phyloP scores from a whole-genome alignment of 2,113 vertebrate genomes.

The Etia nguti region DNA sequence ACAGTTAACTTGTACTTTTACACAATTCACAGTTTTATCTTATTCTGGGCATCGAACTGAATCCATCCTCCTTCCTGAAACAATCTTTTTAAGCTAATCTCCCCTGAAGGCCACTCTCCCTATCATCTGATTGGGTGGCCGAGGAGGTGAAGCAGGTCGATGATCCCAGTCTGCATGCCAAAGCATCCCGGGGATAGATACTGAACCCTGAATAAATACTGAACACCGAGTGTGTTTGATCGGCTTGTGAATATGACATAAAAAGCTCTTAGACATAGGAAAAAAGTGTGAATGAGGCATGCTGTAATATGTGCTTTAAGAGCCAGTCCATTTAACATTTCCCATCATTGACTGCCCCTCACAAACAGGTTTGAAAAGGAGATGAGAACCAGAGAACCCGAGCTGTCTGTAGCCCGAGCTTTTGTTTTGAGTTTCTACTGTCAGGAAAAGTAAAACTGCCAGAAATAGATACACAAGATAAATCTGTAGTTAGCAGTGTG shows the following conservation, averaged over 20 bases:
- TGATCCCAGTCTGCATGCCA: not conserved
- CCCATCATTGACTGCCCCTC: not conserved
- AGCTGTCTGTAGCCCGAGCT: not conserved
- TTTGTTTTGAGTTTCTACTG: not conserved
- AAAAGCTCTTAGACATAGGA: not conserved
- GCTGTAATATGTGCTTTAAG: not conserved
- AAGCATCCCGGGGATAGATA: not conserved
- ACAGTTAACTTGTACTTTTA: not conserved
- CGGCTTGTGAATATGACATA: not conserved
- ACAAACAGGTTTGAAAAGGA: not conserved
- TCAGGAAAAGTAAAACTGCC: not conserved
- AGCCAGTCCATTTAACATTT: not conserved
- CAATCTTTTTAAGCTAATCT: accelerated
- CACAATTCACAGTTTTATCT: not conserved
- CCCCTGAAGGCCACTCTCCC: not conserved
- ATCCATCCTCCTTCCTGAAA: too few relatives aligned
- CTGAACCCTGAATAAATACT: not conserved
- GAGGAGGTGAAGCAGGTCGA: not conserved
- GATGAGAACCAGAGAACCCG: not conserved
- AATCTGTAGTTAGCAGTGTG: not conserved
- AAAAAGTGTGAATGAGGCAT: not conserved
- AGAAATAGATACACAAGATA: not conserved
- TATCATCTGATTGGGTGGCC: too few relatives aligned
- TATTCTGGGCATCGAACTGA: not conserved
- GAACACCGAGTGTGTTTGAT: not conserved